Base-by-base conservation (phyloP, 2,113 vertebrate species). In the Hoplias malabaricus region DNA sequence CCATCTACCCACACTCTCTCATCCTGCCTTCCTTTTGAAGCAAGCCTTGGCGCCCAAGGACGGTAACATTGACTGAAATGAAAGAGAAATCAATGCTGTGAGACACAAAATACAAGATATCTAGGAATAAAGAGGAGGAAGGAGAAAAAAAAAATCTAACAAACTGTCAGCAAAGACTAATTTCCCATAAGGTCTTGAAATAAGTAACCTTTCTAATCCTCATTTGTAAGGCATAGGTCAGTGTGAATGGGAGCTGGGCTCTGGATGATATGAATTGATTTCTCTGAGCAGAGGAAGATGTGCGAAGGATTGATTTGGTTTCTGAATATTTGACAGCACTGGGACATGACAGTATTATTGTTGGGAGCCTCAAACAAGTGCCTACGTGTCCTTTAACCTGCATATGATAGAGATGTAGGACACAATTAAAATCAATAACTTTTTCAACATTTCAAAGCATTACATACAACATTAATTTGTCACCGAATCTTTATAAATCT, bases 41-140 rank as follows among this genome's bases (percentile, higher is more conserved):
- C 10, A 63, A 19, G 40, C 38, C 65, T 11, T 40, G 19, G 31
- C 12, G 25, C 48, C 73, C 77, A 83, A 83, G 78, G 82, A 80
- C 78, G 77, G 19, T 7, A 50, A 38, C 29, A 33, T 65, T 57
- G 50, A 36, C 59, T 34, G 40, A 27, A 27, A 61, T 33, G 79
- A 77, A 50, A 75, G 38, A 72, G 53, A 73, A 71, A 70, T 79
- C 56, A 70, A 36, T 70, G 72, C 29, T 57, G 56, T 46, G 42
- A 38, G 46, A 57, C 69, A 72, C 21, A 68, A 66, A 53, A 57
- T 80, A 48, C 43, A 29, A 69, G 27, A 73, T 56, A 53, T 31
- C 33, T 23, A 65, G 31, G 56, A 57, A 74, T 36, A 66, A 31
- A 59, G 43, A 54, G 36, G 38, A 33, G 42, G n/a, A 66, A 31